Percentiles rank a stretch among this genome's conserved stretches.
Conservation (phyloP, 2,113 vertebrate species). For the Tupaia chinensis region DNA sequence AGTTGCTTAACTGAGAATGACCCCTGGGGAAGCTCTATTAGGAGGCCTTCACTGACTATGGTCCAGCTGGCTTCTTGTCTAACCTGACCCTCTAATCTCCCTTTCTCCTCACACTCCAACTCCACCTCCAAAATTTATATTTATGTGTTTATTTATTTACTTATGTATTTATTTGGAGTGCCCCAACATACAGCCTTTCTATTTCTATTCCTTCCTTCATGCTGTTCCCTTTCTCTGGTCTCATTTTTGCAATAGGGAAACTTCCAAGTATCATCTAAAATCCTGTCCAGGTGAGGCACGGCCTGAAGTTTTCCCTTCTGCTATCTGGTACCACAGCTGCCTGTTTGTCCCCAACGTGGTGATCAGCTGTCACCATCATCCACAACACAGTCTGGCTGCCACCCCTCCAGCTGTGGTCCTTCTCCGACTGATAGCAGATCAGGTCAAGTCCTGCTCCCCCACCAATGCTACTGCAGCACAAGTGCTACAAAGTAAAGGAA, state of each 20-base stretch:
- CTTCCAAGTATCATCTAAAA: not conserved
- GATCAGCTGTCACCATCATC: accelerated
- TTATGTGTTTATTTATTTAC: not conserved
- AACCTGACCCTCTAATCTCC: not conserved
- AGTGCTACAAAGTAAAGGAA: not conserved
- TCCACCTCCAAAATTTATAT: not conserved
- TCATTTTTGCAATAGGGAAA: not conserved
- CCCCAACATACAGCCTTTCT: not conserved
- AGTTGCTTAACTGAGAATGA: not conserved
- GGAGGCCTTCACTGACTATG: not conserved
- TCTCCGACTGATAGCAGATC: not conserved
- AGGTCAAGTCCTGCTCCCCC: not conserved
- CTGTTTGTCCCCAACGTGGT: not conserved
- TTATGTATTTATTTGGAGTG: not conserved
- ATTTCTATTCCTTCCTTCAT: not conserved
- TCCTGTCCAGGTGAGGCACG: not conserved
- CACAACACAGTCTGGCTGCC: not conserved
- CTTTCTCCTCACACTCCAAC: not conserved
- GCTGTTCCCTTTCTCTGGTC: not conserved
- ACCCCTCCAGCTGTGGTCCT: not conserved
- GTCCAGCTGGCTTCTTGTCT: not conserved
- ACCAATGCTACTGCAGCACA: not conserved
- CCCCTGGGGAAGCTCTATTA: not conserved
- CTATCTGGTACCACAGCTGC: not conserved
- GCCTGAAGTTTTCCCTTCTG: not conserved